Base-by-base conservation (phyloP, 2,797 vertebrate species). In the Simalia tracyae region DNA sequence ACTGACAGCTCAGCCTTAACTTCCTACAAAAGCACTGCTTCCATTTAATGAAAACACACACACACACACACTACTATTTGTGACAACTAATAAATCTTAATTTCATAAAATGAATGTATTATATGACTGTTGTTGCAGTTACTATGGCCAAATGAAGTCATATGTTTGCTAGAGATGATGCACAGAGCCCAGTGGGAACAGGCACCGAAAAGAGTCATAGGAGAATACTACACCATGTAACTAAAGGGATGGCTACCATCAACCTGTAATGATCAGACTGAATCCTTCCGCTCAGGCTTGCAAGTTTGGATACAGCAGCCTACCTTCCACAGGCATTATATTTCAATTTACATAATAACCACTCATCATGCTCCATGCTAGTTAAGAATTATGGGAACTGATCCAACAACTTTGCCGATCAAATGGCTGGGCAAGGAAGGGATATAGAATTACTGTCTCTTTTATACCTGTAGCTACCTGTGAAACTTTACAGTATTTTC, bases 51-150 rank as follows among this genome's bases (percentile, higher is more conserved):
- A 89, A 89, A 89, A 87, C 5, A 46, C 36, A 81, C 46, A 3
- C 72, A 24, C 17, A 46, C 42, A 24, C 9, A 46, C 46, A 31
- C 14, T 22, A 76, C 86, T 89, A 90, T 86, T n/a, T 76, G 84
- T 76, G 9, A 50, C 26, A 76, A 42, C 57, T 86, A 90, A 76
- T 86, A 63, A 28, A 87, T 57, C 57, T 59, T 46, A 87, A 22
- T 61, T 92, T 81, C 86, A 57, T 72, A 42, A 86, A 76, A 76
- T 28, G 14, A 81, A 87, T 17, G 42, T 56, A 86, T 89, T 66
- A 76, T n/a, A 87, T 92, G 89, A 90, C 24, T 81, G 66, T 60
- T 87, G 61, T 72, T 92, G 84, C 64, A 90, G 36, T 81, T 88
- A 63, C 61, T 61, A 87, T 14, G 28, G 42, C 84, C 61, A 76